Base-by-base conservation (phyloP, 1,140 invertebrate species). In the Temnothorax curvispinosus region DNA sequence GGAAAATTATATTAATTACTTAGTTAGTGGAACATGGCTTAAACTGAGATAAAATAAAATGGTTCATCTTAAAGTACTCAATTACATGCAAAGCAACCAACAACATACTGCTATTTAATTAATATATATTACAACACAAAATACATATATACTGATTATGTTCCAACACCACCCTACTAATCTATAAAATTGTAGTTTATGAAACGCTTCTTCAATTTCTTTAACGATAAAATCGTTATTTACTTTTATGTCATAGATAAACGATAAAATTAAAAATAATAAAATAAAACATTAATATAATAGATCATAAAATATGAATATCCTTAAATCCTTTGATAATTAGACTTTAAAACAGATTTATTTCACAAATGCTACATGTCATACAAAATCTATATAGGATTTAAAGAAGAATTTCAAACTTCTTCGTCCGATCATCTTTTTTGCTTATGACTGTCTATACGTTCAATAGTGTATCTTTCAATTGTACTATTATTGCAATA, bases 321-420 rank as follows among this genome's bases (percentile, higher is more conserved):
- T 60, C n/a, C 13, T 72, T 50, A 82, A 72, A 82, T 35, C 27
- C 27, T 44, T 87, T 64, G 9, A 65, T 58, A 84, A 56, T 56
- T 80, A 81, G 93, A 92, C 72, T 94, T 93, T 90, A 93, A 93
- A 94, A 92, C 91, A 93, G 91, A 93, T 94, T 94, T 94, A 94
- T 94, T 94, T 93, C 87, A 56, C 54, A 82, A 92, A 86, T 91
- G 87, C 90, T 90, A 94, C 91, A 92, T 92, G 91, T 91, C 92
- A 94, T 94, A 94, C 90, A 94, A 94, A 94, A 94, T 93, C 92
- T 94, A 94, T 90, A 92, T 91, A 87, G 91, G 88, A 91, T 90
- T 89, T 91, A 93, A 91, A 88, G 86, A 91, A 91, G 82, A 91
- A 91, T 88, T 85, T 91, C 56, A 50, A 90, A 89, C 62, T 88